phyloP scores from a whole-genome alignment of 2,888 invertebrate species.

The Philhelius pedissequus region DNA sequence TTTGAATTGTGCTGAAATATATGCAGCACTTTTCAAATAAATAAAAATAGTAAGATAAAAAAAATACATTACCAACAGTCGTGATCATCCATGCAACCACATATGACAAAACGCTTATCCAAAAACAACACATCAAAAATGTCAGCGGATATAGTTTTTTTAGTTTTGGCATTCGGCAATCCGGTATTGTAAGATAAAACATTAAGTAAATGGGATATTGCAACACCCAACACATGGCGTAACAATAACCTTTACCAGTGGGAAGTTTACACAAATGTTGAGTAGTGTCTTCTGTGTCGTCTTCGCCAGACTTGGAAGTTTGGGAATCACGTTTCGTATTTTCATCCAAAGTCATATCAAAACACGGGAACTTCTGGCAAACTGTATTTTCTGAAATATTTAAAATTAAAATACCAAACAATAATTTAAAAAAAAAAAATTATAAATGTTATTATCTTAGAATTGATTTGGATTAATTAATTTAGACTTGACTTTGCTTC shows the following conservation, averaged over 20 bases:
- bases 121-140: conserved; percentile 83
- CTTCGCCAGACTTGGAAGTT: conserved; percentile 8
- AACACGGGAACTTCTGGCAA: conserved; percentile 27
- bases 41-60: not conserved
- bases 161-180: conserved; percentile 82
- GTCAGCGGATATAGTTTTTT: conserved; percentile 83
- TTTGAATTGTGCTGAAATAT: no score
- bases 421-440: no score
- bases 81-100: conserved; percentile 93
- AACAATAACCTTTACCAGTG: conserved; percentile 81
- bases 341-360: conserved; percentile 16
- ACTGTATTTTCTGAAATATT: not conserved
- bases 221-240: conserved; percentile 82
- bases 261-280: conserved; percentile 55
- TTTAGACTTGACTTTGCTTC: no score
- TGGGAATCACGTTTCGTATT: conserved; percentile 6
- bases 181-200: conserved; percentile 87
- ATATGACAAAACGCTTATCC: conserved; percentile 90
- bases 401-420: not conserved
- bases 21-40: no score
- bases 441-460: no score
- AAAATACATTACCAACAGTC: conserved; percentile 83
- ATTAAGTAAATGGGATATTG: conserved; percentile 88
- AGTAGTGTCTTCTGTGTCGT: not conserved
- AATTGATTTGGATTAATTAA: no score